Evolutionary conservation across 35 echinoderm and acorn worm genomes (phyloP).

Genomic region (Patiria miniata): DNA sequence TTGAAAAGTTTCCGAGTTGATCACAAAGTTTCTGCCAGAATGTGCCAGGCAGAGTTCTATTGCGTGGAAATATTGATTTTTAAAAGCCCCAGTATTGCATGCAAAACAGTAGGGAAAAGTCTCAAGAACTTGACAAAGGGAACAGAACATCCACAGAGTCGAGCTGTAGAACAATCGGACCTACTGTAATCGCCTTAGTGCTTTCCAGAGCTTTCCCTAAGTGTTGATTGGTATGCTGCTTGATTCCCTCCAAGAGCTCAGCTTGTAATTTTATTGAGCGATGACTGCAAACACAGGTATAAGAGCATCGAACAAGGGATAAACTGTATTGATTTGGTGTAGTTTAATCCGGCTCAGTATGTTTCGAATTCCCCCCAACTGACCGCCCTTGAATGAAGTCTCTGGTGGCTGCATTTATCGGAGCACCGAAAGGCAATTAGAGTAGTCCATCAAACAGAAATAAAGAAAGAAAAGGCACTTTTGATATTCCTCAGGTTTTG

Average conservation of each 20-base stretch:
- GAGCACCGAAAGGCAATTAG: not conserved
- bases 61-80: too few relatives aligned
- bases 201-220: not conserved
- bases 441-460: not conserved
- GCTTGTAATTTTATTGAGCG: not conserved
- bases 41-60: too few relatives aligned
- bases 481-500: not conserved
- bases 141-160: not conserved
- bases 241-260: not conserved
- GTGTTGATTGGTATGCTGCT: not conserved
- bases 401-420: not conserved
- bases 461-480: not conserved
- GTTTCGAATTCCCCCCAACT: not conserved
- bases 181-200: not conserved
- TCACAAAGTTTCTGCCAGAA: too few relatives aligned
- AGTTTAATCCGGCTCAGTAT: not conserved
- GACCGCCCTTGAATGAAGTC: not conserved
- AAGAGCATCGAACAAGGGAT: not conserved
- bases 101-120: too few relatives aligned
- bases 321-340: slow-evolving; percentile 11
- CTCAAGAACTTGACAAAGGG: not conserved
- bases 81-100: too few relatives aligned
- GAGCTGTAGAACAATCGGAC: not conserved
- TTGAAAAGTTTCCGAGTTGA: too few relatives aligned
- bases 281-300: not conserved